phyloP scores from a whole-genome alignment of 2,113 vertebrate genomes.

The Cheilinus undulatus region DNA sequence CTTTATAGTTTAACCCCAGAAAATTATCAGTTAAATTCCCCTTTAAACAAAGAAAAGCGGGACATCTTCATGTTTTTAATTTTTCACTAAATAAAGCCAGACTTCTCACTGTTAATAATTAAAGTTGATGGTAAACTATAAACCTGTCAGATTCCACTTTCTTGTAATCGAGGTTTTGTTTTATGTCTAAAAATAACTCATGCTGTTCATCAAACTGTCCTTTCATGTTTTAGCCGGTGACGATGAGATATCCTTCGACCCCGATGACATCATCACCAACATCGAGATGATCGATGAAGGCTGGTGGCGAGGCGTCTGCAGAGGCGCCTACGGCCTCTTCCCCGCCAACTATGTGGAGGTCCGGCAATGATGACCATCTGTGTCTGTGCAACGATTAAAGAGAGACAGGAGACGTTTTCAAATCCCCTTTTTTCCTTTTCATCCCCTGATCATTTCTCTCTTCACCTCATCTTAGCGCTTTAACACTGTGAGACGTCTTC shows the following conservation, averaged over 20 bases:
- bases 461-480: slow-evolving; percentile 45
- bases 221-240: slow-evolving; percentile 87
- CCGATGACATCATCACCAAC: slow-evolving; percentile 97
- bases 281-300: slow-evolving; percentile 99
- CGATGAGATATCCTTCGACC: slow-evolving; percentile 98
- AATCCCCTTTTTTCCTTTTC: slow-evolving; percentile 3
- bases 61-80: too few species aligned
- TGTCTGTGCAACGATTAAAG: background rate
- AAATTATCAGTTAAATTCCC: too few species aligned
- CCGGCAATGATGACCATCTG: slow-evolving; percentile 81
- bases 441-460: slow-evolving; percentile 5
- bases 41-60: too few species aligned
- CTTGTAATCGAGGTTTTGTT: too few species aligned
- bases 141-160: too few species aligned
- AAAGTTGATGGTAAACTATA: too few species aligned
- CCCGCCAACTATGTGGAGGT: slow-evolving; percentile 97
- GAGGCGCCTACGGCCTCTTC: slow-evolving; percentile 93
- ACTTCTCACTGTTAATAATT: too few species aligned
- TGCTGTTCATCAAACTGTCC: background rate
- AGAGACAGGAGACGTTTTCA: slow-evolving; percentile 16
- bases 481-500: slow-evolving; percentile 54
- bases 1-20: too few species aligned
- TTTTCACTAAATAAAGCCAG: too few species aligned
- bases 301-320: slow-evolving; percentile 97
- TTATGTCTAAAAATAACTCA: too few species aligned